A percentile compares a stretch with the other conserved stretches of the same genome.
Evolutionary conservation across 30 jellyfish, hydroid and myxozoan genomes (phyloP).

Genomic region (Hydractinia echinata): DNA sequence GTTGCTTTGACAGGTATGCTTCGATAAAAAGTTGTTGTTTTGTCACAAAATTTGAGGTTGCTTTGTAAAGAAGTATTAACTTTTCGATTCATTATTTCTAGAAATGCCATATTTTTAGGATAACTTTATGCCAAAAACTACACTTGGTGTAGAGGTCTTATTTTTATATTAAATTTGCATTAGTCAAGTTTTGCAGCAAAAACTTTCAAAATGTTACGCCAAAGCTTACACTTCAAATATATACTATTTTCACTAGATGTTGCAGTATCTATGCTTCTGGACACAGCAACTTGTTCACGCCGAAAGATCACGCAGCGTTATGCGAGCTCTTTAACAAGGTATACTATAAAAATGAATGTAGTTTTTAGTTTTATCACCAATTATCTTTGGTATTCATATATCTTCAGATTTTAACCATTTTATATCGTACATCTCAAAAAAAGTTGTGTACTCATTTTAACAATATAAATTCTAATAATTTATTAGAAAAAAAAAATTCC

Average conservation of each 20-base stretch:
- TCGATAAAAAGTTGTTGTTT: background rate
- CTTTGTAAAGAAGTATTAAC: background rate
- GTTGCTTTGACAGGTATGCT: conserved; percentile 70
- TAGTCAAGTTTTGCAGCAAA: too few species aligned
- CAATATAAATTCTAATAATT: too few species aligned
- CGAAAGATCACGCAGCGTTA: conserved; percentile 32
- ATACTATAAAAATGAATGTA: background rate
- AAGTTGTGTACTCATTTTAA: too few species aligned
- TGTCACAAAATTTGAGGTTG: background rate
- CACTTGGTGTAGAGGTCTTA: too few species aligned
- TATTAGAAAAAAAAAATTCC: too few species aligned
- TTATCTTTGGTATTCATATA: too few species aligned
- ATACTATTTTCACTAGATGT: conserved; percentile 44
- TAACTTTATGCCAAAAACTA: background rate
- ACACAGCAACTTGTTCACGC: conserved; percentile 22
- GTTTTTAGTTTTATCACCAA: background rate
- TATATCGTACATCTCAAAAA: background rate
- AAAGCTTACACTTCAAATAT: too few species aligned
- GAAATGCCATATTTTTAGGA: background rate
- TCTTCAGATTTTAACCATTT: background rate
- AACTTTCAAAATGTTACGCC: too few species aligned
- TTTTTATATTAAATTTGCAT: background rate
- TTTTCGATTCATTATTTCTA: background rate
- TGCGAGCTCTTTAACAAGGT: conserved; percentile 36
- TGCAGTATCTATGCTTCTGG: conserved; percentile 67